These are phyloP conservation scores for Sebastes glaucus DNA, from an alignment of 2,797 vertebrate genomes.

Conservation along the genomic window DNA sequence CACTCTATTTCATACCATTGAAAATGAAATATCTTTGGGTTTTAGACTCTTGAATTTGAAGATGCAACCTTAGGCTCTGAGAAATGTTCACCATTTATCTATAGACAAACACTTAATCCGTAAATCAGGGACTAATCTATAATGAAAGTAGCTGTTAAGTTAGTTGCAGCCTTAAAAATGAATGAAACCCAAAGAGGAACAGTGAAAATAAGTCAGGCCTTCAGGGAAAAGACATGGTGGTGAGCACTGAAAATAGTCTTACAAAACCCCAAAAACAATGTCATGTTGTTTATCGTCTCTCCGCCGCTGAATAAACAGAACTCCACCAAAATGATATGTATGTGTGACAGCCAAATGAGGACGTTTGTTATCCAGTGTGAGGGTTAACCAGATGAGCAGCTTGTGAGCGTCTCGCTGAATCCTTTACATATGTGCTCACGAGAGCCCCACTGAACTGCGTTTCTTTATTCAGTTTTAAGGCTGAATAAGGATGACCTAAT, in stretches of 20 bases:
- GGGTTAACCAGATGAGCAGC: slow-evolving; percentile 41
- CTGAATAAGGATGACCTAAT: slow-evolving; percentile 20
- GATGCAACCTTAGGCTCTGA: background rate
- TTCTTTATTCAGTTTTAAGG: background rate
- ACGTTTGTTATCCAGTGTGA: slow-evolving; percentile 42
- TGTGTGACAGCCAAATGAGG: slow-evolving; percentile 46
- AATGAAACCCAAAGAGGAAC: background rate
- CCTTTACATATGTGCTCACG: background rate
- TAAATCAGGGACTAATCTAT: background rate
- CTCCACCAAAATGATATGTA: slow-evolving; percentile 45
- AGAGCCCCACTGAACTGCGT: background rate
- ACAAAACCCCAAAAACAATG: slow-evolving; percentile 39
- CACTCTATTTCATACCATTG: too few species aligned
- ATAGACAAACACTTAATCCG: background rate
- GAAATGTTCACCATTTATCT: background rate
- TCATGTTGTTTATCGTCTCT: slow-evolving; percentile 31
- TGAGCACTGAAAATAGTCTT: slow-evolving; percentile 41
- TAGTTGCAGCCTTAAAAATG: background rate
- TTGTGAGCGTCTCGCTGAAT: slow-evolving; percentile 4
- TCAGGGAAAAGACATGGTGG: slow-evolving; percentile 29
- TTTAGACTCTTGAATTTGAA: background rate
- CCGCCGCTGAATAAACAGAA: slow-evolving; percentile 43
- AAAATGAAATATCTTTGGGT: too few species aligned
- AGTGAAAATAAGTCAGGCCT: slow-evolving; percentile 5
- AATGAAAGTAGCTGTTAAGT: background rate